Evolutionary conservation across 2,797 vertebrate genomes (phyloP).

Genomic region (Chelon auratus): DNA sequence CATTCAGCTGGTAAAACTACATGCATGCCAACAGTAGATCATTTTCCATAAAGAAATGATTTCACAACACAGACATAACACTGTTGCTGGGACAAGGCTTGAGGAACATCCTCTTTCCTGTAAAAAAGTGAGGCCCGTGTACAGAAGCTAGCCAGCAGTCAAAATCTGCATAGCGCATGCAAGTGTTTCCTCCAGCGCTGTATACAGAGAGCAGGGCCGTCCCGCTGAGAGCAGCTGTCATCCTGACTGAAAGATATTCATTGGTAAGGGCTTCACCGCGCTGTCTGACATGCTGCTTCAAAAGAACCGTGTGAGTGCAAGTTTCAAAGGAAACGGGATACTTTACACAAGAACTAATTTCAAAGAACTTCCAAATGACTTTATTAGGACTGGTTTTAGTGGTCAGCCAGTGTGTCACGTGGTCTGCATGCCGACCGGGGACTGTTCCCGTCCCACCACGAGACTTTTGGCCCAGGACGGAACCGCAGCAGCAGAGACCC

Average conservation of each 20-base stretch:
- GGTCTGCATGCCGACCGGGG: constrained; percentile 47
- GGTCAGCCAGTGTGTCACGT: constrained; percentile 15
- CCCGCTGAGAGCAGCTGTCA: constrained; percentile 53
- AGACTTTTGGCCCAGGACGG: constrained; percentile 20
- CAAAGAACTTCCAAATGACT: constrained; percentile 22
- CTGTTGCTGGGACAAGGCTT: neutral
- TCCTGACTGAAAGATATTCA: constrained; percentile 36
- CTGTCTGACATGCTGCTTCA: constrained; percentile 38
- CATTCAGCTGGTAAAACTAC: no score
- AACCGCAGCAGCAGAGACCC: constrained; percentile 25
- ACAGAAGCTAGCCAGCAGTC: neutral
- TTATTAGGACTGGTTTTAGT: constrained; percentile 39
- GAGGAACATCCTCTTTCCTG: neutral
- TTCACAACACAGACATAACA: neutral
- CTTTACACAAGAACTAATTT: constrained; percentile 13
- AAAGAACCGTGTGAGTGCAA: constrained; percentile 23
- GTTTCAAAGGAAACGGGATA: constrained; percentile 29
- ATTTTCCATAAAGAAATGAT: no score
- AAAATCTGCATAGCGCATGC: constrained; percentile 25
- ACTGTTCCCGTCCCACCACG: constrained; percentile 42
- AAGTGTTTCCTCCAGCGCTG: constrained; percentile 34
- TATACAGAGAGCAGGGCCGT: neutral
- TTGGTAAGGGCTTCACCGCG: constrained; percentile 27
- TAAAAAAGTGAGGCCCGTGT: neutral
- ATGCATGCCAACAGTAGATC: no score